Percentiles rank a stretch among this genome's conserved stretches.
phyloP scores from a whole-genome alignment of 2,797 vertebrate species.

The Sparus aurata region DNA sequence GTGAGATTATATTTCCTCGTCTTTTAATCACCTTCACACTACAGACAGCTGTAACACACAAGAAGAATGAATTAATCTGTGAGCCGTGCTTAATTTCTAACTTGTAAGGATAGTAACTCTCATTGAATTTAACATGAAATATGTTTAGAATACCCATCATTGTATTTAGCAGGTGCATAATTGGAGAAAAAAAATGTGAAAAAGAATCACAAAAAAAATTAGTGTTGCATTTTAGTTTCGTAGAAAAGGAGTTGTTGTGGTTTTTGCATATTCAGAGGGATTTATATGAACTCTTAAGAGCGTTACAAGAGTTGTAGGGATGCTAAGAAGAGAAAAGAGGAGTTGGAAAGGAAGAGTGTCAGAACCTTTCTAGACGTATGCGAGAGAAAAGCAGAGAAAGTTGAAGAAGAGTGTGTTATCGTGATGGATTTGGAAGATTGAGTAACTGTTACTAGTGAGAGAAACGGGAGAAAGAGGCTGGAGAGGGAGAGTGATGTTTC shows the following conservation, averaged over 20 bases:
- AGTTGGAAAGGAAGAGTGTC: constrained; percentile 1
- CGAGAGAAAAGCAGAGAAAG: constrained; percentile 9
- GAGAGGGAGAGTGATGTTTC: constrained; percentile 15
- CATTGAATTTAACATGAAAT: constrained; percentile 19
- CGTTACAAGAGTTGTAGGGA: background rate
- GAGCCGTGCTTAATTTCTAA: constrained; percentile 34
- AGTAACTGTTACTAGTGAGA: constrained; percentile 24
- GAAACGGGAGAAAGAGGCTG: background rate
- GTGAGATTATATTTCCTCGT: constrained; percentile 35
- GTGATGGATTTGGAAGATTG: background rate
- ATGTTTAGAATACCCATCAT: constrained; percentile 19
- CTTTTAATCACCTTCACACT: constrained; percentile 53
- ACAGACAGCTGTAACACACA: constrained; percentile 59
- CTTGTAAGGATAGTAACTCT: constrained; percentile 2
- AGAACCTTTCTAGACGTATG: background rate
- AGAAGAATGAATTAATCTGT: constrained; percentile 11
- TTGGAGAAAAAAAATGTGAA: constrained; percentile 54
- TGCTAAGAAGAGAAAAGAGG: background rate
- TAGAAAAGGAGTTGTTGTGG: constrained; percentile 12
- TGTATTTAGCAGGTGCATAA: constrained; percentile 47
- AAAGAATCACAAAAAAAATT: constrained; percentile 71
- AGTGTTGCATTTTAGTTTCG: constrained; percentile 47
- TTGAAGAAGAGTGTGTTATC: background rate
- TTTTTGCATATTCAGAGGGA: constrained; percentile 21
- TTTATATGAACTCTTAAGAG: constrained; percentile 5